Evolutionary conservation across 2,113 vertebrate species (phyloP).

Genomic region (Puntigrus tetrazona): DNA sequence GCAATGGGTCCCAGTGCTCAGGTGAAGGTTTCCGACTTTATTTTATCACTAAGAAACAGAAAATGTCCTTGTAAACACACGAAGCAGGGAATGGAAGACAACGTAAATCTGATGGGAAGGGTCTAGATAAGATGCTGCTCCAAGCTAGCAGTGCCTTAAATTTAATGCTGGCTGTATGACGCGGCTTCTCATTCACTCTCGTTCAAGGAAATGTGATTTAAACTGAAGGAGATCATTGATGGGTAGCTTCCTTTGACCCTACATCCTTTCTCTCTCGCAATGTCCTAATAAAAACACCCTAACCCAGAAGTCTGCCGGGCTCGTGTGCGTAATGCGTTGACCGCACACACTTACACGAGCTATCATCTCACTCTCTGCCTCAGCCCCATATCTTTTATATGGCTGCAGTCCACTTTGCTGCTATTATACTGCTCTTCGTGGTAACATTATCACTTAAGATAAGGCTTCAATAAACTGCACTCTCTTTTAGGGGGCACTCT

Average conservation of each 20-base stretch:
- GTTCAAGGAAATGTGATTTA: background rate
- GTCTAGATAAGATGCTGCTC: background rate
- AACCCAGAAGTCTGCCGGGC: conserved; percentile 43
- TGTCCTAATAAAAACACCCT: conserved; percentile 43
- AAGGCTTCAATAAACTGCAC: conserved; percentile 74
- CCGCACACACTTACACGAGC: conserved; percentile 54
- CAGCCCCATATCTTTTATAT: conserved; percentile 64
- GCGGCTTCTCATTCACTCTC: background rate
- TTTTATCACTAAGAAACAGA: background rate
- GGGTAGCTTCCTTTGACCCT: background rate
- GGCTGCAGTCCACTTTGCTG: conserved; percentile 63
- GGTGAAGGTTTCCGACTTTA: background rate
- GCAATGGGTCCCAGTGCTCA: background rate
- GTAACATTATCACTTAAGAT: conserved; percentile 78
- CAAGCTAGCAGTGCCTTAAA: background rate
- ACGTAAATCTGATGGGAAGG: background rate
- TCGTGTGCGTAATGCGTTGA: conserved; percentile 49
- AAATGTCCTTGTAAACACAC: conserved; percentile 8
- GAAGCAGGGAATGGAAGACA: background rate
- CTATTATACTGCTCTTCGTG: conserved; percentile 69
- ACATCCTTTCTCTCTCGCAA: background rate
- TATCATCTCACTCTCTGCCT: conserved; percentile 58
- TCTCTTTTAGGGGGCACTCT: conserved; percentile 73
- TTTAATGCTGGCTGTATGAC: background rate
- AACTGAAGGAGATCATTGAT: background rate